phyloP scores from a whole-genome alignment of 1,140 invertebrate species.

The Megathymus violae region DNA sequence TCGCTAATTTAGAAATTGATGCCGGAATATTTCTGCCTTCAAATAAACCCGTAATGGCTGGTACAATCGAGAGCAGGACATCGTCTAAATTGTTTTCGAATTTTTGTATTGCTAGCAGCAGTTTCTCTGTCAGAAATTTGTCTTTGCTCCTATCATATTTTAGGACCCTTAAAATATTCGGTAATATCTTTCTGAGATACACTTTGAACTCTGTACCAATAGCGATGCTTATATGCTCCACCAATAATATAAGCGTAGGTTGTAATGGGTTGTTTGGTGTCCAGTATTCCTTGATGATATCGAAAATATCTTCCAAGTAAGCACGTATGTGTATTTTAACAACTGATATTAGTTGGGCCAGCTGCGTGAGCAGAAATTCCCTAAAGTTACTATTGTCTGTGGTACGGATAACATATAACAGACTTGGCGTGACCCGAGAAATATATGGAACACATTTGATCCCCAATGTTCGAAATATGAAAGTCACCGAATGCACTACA shows the following conservation, averaged over 20 bases:
- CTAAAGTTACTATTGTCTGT: constrained; percentile 91
- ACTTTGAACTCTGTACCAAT: constrained; percentile 98
- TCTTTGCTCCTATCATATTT: constrained; percentile 95
- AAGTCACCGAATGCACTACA: constrained; percentile 98
- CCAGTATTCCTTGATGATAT: constrained; percentile 94
- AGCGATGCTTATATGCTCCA: constrained; percentile 97
- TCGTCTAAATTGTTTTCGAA: constrained; percentile 98
- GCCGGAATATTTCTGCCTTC: constrained; percentile 93
- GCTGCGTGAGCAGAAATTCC: constrained; percentile 97
- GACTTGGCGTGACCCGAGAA: constrained; percentile 95
- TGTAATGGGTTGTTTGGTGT: constrained; percentile 90
- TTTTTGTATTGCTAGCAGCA: constrained; percentile 94
- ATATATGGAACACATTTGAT: too few relatives aligned
- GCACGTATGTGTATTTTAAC: constrained; percentile 98
- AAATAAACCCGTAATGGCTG: constrained; percentile 95
- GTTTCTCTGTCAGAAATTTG: constrained; percentile 92
- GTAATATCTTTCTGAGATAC: constrained; percentile 96
- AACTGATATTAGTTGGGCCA: constrained; percentile 94
- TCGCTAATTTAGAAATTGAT: constrained; percentile 89
- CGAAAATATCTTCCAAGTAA: constrained; percentile 98
- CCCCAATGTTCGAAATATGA: too few relatives aligned
- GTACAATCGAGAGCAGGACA: constrained; percentile 97
- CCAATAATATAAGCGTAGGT: constrained; percentile 93
- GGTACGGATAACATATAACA: constrained; percentile 94
- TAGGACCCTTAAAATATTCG: constrained; percentile 96